Percentiles rank a stretch among this genome's conserved stretches.
phyloP scores from a whole-genome alignment of 2,113 vertebrate species.

The Sula dactylatra region DNA sequence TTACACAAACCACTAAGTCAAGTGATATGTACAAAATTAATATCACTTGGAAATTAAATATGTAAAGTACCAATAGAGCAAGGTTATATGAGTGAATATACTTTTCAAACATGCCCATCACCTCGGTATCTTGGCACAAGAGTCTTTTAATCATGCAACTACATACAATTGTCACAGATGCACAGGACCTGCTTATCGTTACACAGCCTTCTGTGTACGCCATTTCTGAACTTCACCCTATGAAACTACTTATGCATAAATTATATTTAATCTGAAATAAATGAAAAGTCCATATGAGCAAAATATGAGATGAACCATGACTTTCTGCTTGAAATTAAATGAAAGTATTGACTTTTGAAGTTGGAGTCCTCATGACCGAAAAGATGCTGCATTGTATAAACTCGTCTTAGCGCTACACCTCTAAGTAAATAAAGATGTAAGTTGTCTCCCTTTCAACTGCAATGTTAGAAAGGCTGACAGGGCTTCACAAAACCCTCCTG shows the following conservation, averaged over 20 bases:
- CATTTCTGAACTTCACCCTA: background rate
- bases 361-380: background rate
- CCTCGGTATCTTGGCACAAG: background rate
- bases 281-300: background rate
- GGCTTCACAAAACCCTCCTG: constrained; percentile 87
- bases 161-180: background rate
- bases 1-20: background rate
- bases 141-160: background rate
- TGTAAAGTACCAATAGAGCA: background rate
- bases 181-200: background rate
- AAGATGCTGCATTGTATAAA: constrained; percentile 36
- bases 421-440: constrained; percentile 75
- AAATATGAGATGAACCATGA: background rate
- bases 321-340: background rate
- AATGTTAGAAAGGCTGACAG: constrained; percentile 68
- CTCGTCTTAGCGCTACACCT: background rate
- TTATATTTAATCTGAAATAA: background rate
- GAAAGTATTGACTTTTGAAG: background rate
- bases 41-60: background rate
- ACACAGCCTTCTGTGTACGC: background rate
- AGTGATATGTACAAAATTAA: background rate
- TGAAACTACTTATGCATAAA: background rate
- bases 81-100: background rate
- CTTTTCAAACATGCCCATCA: background rate
- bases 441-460: constrained; percentile 65